Percentiles rank a stretch among this genome's conserved stretches.
These are phyloP conservation scores for Alloscopus bannaensis DNA, from an alignment of 2,888 invertebrate genomes.

Conservation along the genomic window DNA sequence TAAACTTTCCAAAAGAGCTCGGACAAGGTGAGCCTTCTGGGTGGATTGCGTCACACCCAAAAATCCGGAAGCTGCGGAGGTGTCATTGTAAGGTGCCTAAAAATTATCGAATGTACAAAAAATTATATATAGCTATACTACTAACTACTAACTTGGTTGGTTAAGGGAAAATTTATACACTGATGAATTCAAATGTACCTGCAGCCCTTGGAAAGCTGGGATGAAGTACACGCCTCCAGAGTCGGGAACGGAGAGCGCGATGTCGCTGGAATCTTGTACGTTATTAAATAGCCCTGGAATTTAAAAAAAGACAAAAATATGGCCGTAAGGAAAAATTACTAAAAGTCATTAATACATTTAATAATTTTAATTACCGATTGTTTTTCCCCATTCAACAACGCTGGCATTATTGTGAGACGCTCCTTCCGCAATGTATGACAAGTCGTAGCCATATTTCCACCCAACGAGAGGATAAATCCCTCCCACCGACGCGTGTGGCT, in stretches of 20 bases:
- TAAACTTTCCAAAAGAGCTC: constrained; percentile 90
- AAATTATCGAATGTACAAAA: constrained; percentile 61
- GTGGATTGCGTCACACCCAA: constrained; percentile 85
- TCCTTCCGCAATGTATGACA: constrained; percentile 89
- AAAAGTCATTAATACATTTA: not conserved
- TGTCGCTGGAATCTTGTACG: constrained; percentile 81
- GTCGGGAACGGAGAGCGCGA: constrained; percentile 83
- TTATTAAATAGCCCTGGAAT: constrained; percentile 81
- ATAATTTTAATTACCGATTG: constrained; percentile 68
- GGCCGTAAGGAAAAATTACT: not conserved
- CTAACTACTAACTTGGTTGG: not conserved
- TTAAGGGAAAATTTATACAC: not conserved
- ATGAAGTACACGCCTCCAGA: constrained; percentile 89
- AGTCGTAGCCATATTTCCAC: constrained; percentile 83
- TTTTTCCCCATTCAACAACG: constrained; percentile 88
- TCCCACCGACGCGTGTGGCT: constrained; percentile 84
- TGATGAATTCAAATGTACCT: constrained; percentile 78
- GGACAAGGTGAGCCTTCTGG: constrained; percentile 84
- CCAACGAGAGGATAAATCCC: constrained; percentile 94
- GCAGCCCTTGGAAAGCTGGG: constrained; percentile 92
- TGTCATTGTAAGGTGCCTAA: constrained; percentile 92
- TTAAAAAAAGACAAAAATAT: constrained; percentile 30
- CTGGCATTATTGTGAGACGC: constrained; percentile 92
- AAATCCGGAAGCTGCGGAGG: constrained; percentile 88
- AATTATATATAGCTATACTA: not conserved